These are phyloP conservation scores for Brachionichthys hirsutus DNA, from an alignment of 2,113 vertebrate genomes.

Conservation along the genomic window DNA sequence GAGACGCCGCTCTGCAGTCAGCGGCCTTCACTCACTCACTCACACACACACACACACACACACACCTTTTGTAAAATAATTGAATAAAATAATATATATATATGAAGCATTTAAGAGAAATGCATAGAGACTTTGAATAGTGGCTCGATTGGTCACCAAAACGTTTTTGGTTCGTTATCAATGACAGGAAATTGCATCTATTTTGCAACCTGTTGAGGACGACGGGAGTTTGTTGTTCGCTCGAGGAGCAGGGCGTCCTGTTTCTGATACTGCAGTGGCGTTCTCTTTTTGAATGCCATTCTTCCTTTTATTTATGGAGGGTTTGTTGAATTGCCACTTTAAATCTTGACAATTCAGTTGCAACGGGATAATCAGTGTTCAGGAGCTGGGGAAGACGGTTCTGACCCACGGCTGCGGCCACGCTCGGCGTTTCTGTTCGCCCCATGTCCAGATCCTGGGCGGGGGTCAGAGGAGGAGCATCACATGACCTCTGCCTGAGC, in stretches of 20 bases:
- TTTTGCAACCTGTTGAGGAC: slow-evolving; percentile 52
- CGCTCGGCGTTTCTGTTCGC: not conserved
- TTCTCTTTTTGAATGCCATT: slow-evolving; percentile 46
- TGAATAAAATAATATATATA: slow-evolving; percentile 78
- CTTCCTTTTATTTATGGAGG: slow-evolving; percentile 64
- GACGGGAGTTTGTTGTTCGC: slow-evolving; percentile 26
- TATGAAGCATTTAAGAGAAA: slow-evolving; percentile 76
- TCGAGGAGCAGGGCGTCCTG: slow-evolving; percentile 59
- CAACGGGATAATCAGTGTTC: slow-evolving; percentile 74
- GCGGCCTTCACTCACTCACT: slow-evolving; percentile 46
- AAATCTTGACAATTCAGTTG: slow-evolving; percentile 67
- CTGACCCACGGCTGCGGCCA: not conserved
- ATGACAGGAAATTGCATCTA: slow-evolving; percentile 46
- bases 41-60: slow-evolving; percentile 16
- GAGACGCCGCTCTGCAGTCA: slow-evolving; percentile 19
- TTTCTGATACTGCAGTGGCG: slow-evolving; percentile 69
- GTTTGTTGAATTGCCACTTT: slow-evolving; percentile 57
- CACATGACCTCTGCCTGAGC: not conserved
- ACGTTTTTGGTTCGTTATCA: slow-evolving; percentile 49
- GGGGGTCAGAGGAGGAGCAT: no score
- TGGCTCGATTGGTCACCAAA: slow-evolving; percentile 77
- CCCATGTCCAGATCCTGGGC: not conserved
- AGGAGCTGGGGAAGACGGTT: slow-evolving; percentile 1
- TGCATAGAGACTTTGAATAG: slow-evolving; percentile 78
- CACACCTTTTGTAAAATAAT: slow-evolving; percentile 73